Percentiles rank a stretch among this genome's conserved stretches.
Evolutionary conservation across 2,888 invertebrate genomes (phyloP).

Genomic region (Phyto melanocephala): DNA sequence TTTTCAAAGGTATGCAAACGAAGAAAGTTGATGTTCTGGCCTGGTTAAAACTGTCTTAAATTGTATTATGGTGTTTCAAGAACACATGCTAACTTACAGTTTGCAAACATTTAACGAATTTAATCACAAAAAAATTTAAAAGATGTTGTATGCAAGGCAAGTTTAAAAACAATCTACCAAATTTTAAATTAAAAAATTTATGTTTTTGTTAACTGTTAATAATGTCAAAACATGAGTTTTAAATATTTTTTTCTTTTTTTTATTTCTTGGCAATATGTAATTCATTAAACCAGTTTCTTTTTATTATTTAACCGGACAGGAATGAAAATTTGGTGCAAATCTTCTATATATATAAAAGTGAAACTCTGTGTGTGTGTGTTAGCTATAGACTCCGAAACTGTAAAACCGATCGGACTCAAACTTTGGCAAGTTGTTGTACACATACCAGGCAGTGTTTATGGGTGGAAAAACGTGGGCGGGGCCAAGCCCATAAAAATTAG

Average conservation of each 20-base stretch:
- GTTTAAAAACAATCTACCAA: background rate
- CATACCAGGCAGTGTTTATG: too few species aligned
- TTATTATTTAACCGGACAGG: background rate
- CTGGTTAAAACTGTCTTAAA: background rate
- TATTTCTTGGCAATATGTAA: background rate
- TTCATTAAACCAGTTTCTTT: slow-evolving; percentile 40
- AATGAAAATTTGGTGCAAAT: background rate
- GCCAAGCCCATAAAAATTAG: too few species aligned
- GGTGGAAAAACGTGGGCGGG: too few species aligned
- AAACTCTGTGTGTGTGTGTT: too few species aligned
- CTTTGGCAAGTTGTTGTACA: too few species aligned
- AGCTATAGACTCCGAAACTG: too few species aligned
- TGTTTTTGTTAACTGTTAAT: slow-evolving; percentile 59
- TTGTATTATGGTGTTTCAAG: slow-evolving; percentile 29
- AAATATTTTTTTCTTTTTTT: slow-evolving; percentile 47
- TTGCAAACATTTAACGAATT: slow-evolving; percentile 36
- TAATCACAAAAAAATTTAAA: background rate
- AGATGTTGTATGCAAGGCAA: background rate
- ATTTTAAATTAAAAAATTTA: slow-evolving; percentile 10
- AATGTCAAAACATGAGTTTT: slow-evolving; percentile 63
- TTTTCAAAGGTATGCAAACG: background rate
- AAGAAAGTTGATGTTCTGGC: slow-evolving; percentile 8
- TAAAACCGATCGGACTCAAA: too few species aligned
- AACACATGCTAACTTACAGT: slow-evolving; percentile 49
- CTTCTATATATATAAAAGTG: too few species aligned